Evolutionary conservation across 2,113 vertebrate species (phyloP).

Genomic region (Tragulus kanchil): DNA sequence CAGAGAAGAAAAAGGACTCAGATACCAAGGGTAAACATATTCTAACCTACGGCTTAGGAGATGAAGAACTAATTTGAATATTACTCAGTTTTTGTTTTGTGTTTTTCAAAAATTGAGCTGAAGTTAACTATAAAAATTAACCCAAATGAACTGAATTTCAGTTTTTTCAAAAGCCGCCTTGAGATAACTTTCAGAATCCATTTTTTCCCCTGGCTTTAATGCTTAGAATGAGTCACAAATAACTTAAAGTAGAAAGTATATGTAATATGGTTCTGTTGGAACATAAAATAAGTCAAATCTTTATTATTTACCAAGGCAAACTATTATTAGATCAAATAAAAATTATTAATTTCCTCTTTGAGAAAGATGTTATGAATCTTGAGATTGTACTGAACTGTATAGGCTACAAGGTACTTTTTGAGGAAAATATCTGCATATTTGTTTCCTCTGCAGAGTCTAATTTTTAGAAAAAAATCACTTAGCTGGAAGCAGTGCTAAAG

Average conservation of each 20-base stretch:
- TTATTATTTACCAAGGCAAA: constrained; percentile 61
- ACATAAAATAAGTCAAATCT: constrained; percentile 50
- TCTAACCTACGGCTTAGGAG: neutral
- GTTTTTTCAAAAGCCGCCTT: constrained; percentile 63
- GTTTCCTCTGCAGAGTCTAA: constrained; percentile 61
- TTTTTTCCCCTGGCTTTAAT: neutral
- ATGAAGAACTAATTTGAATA: neutral
- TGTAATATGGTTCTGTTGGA: constrained; percentile 51
- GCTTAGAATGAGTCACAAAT: constrained; percentile 37
- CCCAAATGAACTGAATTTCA: constrained; percentile 52
- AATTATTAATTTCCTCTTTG: constrained; percentile 71
- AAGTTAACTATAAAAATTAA: constrained; percentile 60
- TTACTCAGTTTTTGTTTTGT: constrained; percentile 40
- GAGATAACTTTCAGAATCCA: constrained; percentile 45
- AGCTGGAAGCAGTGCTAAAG: constrained; percentile 50
- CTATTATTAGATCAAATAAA: constrained; percentile 71
- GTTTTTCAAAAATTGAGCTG: constrained; percentile 4
- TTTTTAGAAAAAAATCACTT: constrained; percentile 71
- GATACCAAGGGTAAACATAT: neutral
- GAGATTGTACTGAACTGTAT: constrained; percentile 58
- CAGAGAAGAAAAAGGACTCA: neutral
- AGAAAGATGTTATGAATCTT: constrained; percentile 69
- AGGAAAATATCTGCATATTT: constrained; percentile 69
- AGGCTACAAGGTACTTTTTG: constrained; percentile 15
- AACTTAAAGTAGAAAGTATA: constrained; percentile 67